These are phyloP conservation scores for Blastobasis lacticolella DNA, from an alignment of 2,888 invertebrate genomes.

Conservation along the genomic window DNA sequence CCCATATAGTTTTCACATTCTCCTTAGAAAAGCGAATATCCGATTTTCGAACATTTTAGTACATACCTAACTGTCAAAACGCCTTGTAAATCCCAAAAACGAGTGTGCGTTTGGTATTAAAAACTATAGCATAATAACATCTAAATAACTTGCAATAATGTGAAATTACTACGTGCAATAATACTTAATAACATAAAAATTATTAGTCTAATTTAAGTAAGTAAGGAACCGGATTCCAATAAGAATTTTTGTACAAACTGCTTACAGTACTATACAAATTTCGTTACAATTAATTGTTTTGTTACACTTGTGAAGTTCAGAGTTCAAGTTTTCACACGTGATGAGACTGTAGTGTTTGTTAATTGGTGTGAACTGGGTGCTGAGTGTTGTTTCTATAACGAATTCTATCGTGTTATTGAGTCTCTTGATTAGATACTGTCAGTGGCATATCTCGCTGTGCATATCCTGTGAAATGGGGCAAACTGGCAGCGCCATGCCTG, in stretches of 20 bases:
- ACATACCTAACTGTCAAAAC: background rate
- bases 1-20: background rate
- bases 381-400: conserved; percentile 20
- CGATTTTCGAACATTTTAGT: background rate
- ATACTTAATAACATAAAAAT: conserved; percentile 12
- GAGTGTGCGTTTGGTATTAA: background rate
- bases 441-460: too few relatives aligned
- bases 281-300: conserved; percentile 19
- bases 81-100: background rate
- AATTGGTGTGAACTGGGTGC: conserved; percentile 17
- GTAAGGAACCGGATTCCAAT: conserved; percentile 23
- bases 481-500: conserved; percentile 57
- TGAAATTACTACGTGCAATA: conserved; percentile 23
- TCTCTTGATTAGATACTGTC: too few relatives aligned
- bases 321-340: conserved; percentile 42
- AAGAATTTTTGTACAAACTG: conserved; percentile 16
- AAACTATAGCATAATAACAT: conserved; percentile 10
- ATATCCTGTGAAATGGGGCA: conserved; percentile 46
- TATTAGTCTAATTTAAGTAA: conserved; percentile 7
- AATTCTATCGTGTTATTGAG: too few relatives aligned
- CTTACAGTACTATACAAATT: conserved; percentile 1
- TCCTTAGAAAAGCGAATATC: background rate
- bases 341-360: conserved; percentile 19
- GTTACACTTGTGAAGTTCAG: conserved; percentile 31
- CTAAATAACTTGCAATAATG: conserved; percentile 24